phyloP scores from a whole-genome alignment of 2,113 vertebrate species.

The Hypocryptadius cinnamomeus region DNA sequence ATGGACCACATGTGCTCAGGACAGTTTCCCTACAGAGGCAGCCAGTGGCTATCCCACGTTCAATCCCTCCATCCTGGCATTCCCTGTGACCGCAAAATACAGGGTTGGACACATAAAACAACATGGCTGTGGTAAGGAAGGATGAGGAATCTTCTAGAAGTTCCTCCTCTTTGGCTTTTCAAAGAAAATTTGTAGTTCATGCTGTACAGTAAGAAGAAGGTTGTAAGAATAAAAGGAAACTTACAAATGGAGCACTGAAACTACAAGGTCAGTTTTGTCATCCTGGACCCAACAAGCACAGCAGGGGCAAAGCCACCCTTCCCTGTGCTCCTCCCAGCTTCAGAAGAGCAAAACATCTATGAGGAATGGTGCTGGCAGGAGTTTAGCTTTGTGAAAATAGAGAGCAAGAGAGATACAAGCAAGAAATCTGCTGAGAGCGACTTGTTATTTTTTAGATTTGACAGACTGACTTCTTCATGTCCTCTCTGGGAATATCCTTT shows the following conservation, averaged over 20 bases:
- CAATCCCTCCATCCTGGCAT: neutral
- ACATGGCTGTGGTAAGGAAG: neutral
- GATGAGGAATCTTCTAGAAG: neutral
- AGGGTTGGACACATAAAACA: neutral
- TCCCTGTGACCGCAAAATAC: neutral
- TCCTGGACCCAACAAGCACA: neutral
- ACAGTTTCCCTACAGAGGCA: neutral
- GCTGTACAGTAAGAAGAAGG: neutral
- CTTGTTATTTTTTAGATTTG: neutral
- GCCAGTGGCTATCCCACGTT: accelerated
- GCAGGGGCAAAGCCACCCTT: neutral
- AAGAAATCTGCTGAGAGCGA: neutral
- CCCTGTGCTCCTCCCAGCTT: neutral
- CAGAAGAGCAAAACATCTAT: neutral
- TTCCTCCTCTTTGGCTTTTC: neutral
- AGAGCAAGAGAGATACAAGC: neutral
- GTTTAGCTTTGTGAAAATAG: neutral
- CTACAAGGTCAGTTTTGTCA: neutral
- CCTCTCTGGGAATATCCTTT: neutral
- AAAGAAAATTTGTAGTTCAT: neutral
- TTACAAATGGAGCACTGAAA: neutral
- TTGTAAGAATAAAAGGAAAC: neutral
- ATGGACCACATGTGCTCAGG: neutral
- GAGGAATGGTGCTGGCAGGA: neutral
- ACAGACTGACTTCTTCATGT: neutral